Evolutionary conservation across 2,797 vertebrate genomes (phyloP).

Genomic region (Myotis planiceps): DNA sequence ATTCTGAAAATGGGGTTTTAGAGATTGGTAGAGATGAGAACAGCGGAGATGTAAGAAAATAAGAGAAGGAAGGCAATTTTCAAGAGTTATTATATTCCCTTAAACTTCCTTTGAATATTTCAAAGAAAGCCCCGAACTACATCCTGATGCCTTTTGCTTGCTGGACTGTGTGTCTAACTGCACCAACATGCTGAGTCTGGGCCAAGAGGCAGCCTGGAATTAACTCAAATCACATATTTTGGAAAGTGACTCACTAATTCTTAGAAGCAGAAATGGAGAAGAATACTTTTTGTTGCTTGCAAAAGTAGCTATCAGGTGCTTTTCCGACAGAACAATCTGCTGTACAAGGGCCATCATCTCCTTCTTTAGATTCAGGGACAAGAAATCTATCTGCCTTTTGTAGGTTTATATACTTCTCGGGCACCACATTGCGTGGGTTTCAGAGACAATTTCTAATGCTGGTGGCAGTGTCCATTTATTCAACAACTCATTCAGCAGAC

Average conservation of each 20-base stretch:
- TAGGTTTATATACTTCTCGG: not conserved
- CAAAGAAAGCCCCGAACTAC: not conserved
- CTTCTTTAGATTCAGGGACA: not conserved
- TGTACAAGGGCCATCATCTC: not conserved
- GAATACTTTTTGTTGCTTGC: not conserved
- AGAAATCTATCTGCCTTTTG: conserved; percentile 14
- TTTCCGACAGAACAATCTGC: not conserved
- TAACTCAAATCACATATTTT: conserved; percentile 27
- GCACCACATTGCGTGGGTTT: not conserved
- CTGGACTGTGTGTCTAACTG: not conserved
- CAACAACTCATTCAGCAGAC: not conserved
- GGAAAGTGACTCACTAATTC: conserved; percentile 13
- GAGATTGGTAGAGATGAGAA: not conserved
- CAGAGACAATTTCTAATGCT: conserved; percentile 39
- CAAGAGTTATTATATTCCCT: not conserved
- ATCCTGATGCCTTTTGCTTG: not conserved
- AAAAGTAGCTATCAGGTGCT: conserved; percentile 4
- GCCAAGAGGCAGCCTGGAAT: not conserved
- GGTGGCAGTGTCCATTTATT: not conserved
- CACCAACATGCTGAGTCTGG: not conserved
- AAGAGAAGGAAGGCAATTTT: not conserved
- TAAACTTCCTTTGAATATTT: conserved; percentile 8
- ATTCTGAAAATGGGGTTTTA: not conserved
- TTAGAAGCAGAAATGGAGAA: not conserved
- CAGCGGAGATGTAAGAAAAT: not conserved